Base-by-base conservation (phyloP, 2,113 vertebrate species). In the Nansenia antarctica region DNA sequence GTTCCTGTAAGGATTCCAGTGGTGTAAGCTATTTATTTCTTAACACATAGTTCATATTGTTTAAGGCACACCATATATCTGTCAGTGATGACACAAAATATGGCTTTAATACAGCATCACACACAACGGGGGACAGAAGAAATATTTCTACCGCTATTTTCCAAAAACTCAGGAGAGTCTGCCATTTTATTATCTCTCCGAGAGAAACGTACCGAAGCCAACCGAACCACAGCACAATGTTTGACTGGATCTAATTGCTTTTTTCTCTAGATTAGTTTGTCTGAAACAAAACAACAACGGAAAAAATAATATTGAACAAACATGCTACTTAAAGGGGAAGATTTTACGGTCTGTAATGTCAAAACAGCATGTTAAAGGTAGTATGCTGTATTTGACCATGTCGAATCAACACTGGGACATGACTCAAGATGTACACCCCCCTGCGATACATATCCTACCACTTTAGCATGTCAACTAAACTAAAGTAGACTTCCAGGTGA, bases 41-140 rank as follows among this genome's bases (percentile, higher is more conserved):
- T 92, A 92, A 92, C 91, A 90, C 89, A 88, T 91, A 92, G 86
- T 92, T 92, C 91, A 92, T 92, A 92, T 92, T 91, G 90, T 92
- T 91, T 91, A 91, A 91, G 88, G 85, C 90, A 91, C 79, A 49
- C 82, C 83, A 77, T 92, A 91, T 91, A 92, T 92, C 90, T 92
- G 90, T 90, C 90, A 90, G 79, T 76, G 70, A 79, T 86, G 83
- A 91, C 70, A 71, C 82, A 78, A 92, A 91, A 92, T 92, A 92
- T 89, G 87, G 87, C 88, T 93, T 92, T 90, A 92, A 92, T 92
- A 90, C 87, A 82, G 72, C 83, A 80, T 87, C 75, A 77, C 71
- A 77, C 85, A 82, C 90, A 87, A 88, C 67, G 72, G 78, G 83
- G 87, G 80, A 88, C 81, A 82, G 76, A 82, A 67, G 83, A 87